Conservation (phyloP, 2,888 invertebrate genomes). For the Melanostoma scalare region DNA sequence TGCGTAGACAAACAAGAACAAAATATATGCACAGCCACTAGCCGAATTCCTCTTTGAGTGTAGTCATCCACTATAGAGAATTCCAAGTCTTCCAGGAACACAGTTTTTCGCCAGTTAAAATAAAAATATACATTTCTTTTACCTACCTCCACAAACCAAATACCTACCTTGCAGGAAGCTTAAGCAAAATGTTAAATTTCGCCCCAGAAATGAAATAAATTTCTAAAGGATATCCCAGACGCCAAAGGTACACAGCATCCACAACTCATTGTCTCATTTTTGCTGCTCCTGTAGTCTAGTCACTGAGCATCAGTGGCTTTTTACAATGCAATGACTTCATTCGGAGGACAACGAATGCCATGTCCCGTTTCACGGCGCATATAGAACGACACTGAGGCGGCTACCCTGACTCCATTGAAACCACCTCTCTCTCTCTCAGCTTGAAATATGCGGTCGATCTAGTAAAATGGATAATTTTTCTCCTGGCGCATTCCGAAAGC, state of each 20-base stretch:
- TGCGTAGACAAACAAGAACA: too few species aligned
- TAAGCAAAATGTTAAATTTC: conserved; percentile 49
- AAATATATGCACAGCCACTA: too few species aligned
- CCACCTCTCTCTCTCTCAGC: conserved; percentile 41
- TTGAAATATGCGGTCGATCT: conserved; percentile 72
- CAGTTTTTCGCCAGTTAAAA: too few species aligned
- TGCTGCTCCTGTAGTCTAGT: conserved; percentile 40
- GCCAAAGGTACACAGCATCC: conserved; percentile 66
- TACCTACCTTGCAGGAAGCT: conserved; percentile 9
- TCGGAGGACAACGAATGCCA: conserved; percentile 8
- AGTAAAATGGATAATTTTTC: conserved; percentile 70
- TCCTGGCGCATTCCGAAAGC: conserved; percentile 54
- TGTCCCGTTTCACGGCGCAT: conserved; percentile 53
- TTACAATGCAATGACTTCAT: conserved; percentile 56
- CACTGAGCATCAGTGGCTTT: conserved; percentile 44
- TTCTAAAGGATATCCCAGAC: conserved; percentile 59
- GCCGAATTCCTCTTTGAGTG: too few species aligned
- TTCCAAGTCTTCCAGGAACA: too few species aligned
- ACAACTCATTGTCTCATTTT: conserved; percentile 69
- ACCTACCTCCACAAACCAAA: conserved; percentile 28
- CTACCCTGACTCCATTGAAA: conserved; percentile 33
- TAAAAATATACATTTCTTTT: conserved; percentile 20
- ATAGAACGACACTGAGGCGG: conserved; percentile 61
- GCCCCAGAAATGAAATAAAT: conserved; percentile 67
- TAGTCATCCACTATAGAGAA: too few species aligned